Percentiles rank a stretch among this genome's conserved stretches.
Evolutionary conservation across 2,888 invertebrate species (phyloP).

Genomic region (Oscheius sp.): DNA sequence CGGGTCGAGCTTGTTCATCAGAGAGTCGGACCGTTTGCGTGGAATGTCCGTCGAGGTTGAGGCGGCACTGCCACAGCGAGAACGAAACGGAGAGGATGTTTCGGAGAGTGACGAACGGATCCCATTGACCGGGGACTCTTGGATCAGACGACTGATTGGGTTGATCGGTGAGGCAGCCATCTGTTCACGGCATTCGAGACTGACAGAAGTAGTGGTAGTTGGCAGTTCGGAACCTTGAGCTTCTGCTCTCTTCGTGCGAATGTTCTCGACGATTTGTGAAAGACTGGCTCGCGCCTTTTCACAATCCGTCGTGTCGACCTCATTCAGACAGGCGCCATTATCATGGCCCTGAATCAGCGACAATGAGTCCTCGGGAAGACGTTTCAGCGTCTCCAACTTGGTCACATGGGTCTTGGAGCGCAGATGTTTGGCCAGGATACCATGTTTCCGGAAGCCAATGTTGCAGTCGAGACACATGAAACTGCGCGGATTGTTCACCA

Average conservation of each 20-base stretch:
- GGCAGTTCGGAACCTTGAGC: not conserved
- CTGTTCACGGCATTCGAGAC: constrained; percentile 42
- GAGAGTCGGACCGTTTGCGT: constrained; percentile 27
- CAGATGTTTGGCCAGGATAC: constrained; percentile 94
- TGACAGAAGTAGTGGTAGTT: constrained; percentile 11
- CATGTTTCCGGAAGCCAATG: constrained; percentile 92
- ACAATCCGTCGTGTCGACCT: constrained; percentile 95
- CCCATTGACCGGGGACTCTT: constrained; percentile 22
- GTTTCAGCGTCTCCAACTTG: constrained; percentile 82
- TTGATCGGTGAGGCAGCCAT: constrained; percentile 38
- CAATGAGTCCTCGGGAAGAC: constrained; percentile 89
- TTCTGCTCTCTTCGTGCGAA: constrained; percentile 41
- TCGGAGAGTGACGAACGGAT: constrained; percentile 23
- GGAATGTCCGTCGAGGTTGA: constrained; percentile 17
- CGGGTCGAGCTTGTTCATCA: constrained; percentile 1
- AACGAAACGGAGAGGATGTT: constrained; percentile 30
- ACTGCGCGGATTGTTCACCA: constrained; percentile 84
- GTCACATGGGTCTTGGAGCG: constrained; percentile 76
- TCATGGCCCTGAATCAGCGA: constrained; percentile 84
- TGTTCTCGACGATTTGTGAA: constrained; percentile 45
- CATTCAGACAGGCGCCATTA: constrained; percentile 85
- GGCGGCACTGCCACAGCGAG: constrained; percentile 29
- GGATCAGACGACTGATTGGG: not conserved
- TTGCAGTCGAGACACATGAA: constrained; percentile 96
- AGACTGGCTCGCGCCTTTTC: constrained; percentile 82